A percentile compares a stretch with the other conserved stretches of the same genome.
phyloP scores from a whole-genome alignment of 2,888 invertebrate genomes.

The Netelia fuscicornis region DNA sequence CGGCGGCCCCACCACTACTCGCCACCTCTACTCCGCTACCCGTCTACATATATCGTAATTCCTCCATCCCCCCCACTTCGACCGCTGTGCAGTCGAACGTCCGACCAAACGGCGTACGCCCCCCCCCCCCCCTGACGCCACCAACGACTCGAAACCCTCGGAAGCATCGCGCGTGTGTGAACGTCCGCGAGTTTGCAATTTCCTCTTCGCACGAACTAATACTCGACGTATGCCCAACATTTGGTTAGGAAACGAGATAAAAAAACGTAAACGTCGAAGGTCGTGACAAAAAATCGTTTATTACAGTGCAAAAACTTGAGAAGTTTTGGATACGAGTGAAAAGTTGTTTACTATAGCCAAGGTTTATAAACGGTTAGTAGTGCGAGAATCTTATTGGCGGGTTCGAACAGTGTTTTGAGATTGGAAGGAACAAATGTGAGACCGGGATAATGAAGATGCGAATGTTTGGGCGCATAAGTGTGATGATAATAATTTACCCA shows the following conservation, averaged over 20 bases:
- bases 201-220: conserved; percentile 2
- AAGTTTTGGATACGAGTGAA: no score
- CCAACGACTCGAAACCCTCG: conserved; percentile 9
- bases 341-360: no score
- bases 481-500: conserved; percentile 9
- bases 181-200: background rate
- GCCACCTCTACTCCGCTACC: conserved; percentile 59
- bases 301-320: no score
- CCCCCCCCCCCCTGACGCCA: background rate
- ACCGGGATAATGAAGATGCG: background rate
- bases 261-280: no score
- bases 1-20: conserved; percentile 70
- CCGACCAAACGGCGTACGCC: conserved; percentile 30
- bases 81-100: conserved; percentile 20
- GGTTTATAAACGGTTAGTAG: no score
- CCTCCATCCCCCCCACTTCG: conserved; percentile 15
- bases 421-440: background rate
- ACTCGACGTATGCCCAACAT: background rate
- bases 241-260: no score
- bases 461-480: background rate
- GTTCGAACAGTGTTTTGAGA: background rate
- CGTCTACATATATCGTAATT: conserved; percentile 23
- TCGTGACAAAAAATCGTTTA: no score
- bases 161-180: background rate
- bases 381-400: no score